Evolutionary conservation across 2,888 invertebrate species (phyloP), one percentile per base, ranked within the genome.

Genomic region (Polydrusus cervinus): DNA sequence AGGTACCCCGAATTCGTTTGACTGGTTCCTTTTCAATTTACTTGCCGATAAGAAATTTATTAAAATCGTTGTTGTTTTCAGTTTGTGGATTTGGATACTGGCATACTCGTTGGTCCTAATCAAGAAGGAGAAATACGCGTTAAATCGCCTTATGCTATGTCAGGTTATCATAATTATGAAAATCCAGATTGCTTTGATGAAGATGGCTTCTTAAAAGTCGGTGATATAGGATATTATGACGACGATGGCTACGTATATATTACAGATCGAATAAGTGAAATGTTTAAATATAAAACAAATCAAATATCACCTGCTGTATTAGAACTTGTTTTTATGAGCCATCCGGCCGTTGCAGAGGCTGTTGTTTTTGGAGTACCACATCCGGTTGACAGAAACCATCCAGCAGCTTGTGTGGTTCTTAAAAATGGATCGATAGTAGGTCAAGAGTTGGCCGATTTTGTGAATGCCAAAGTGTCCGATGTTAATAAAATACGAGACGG

Each of bases 141-240:
- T 1, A 89, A 88, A 82, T 88, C 83, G 3, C 65, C 77, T 40
- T 74, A 73, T 40, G 20, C 80, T 18, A 82, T 85, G 74, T 81
- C 87, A 85, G 88, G 87, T 11, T 90, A 89, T 79, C 87, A 88
- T 80, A 88, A 87, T 45, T 74, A 83, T 65, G 87, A 87, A 0
- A 88, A 89, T 0, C 83, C 83, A 16, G 86, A 87, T 18, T 80
- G 85, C 0, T 87, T 88, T 65, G 84, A 87, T 1, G 83, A 85
- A 45, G 88, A 87, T 30, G 85, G 88, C 1, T 90, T 88, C 87
- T 83, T 89, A 38, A 88, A 87, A 79, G 87, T 89, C 1, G 90
- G 90, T 0, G 90, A 90, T 74, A 82, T 89, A 18, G 86, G 88
- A 30, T 89, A 88, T 76, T 87, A 88, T 75, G 89, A 90, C 75